These are phyloP conservation scores for Psylliodes chrysocephalus DNA, from an alignment of 2,888 invertebrate genomes.

Conservation along the genomic window DNA sequence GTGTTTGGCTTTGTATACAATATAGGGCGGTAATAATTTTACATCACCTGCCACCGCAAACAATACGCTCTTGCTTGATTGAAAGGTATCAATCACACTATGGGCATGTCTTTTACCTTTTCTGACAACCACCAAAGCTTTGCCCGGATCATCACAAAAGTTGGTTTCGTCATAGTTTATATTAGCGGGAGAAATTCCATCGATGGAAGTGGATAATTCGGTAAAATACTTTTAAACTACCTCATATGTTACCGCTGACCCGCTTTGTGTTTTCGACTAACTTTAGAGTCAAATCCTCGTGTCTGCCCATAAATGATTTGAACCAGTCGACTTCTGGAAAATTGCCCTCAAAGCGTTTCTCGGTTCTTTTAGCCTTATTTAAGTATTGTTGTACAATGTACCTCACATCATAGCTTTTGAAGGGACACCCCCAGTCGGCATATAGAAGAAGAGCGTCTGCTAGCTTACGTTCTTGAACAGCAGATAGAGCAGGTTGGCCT, in stretches of 20 bases:
- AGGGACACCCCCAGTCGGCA: constrained; percentile 17
- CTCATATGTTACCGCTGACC: constrained; percentile 32
- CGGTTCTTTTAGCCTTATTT: too few relatives aligned
- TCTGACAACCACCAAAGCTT: constrained; percentile 35
- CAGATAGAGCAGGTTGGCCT: constrained; percentile 31
- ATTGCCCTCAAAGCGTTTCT: constrained; percentile 29
- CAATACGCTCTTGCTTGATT: constrained; percentile 50
- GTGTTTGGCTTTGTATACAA: too few relatives aligned
- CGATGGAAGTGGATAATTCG: constrained; percentile 33
- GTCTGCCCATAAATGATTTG: constrained; percentile 33
- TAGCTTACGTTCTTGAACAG: constrained; percentile 23
- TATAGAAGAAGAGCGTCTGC: constrained; percentile 22
- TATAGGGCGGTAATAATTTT: constrained; percentile 51
- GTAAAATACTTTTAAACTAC: constrained; percentile 43
- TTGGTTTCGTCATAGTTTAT: constrained; percentile 57
- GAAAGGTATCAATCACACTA: constrained; percentile 39
- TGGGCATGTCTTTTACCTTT: constrained; percentile 31
- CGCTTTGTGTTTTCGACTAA: constrained; percentile 11
- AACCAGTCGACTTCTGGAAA: constrained; percentile 37
- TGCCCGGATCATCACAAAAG: constrained; percentile 52
- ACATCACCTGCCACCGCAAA: constrained; percentile 39
- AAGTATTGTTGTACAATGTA: constrained; percentile 26
- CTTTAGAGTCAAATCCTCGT: constrained; percentile 31
- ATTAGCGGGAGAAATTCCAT: constrained; percentile 24
- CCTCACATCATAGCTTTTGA: constrained; percentile 19